These are phyloP conservation scores for Cochlearius cochlearius DNA, from an alignment of 2,113 vertebrate genomes.

Conservation along the genomic window DNA sequence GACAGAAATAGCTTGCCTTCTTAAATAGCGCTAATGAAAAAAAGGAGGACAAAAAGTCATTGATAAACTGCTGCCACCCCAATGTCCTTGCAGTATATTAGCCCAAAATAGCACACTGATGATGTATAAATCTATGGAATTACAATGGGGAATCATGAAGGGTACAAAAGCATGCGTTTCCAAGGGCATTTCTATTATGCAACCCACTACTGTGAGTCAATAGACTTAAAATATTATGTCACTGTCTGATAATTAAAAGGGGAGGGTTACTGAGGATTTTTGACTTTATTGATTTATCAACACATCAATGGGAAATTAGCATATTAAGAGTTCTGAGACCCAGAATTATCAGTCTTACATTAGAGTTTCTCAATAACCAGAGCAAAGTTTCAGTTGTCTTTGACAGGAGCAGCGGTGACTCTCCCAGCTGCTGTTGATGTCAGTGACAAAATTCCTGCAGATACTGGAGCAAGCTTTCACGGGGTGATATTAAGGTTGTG, in stretches of 20 bases:
- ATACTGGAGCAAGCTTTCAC: neutral
- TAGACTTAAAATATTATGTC: constrained; percentile 3
- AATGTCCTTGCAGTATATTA: constrained; percentile 53
- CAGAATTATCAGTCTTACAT: neutral
- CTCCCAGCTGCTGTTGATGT: neutral
- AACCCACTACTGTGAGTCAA: constrained; percentile 31
- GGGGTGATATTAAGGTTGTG: neutral
- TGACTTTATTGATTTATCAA: constrained; percentile 18
- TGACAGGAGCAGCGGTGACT: neutral
- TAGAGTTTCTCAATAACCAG: neutral
- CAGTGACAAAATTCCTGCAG: neutral
- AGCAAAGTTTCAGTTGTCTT: neutral
- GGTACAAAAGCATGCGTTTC: neutral
- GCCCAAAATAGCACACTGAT: constrained; percentile 37
- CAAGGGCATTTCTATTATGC: constrained; percentile 48
- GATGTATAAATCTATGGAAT: constrained; percentile 55
- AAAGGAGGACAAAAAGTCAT: constrained; percentile 41
- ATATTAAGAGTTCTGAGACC: neutral
- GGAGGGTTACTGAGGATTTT: neutral
- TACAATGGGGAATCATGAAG: constrained; percentile 41
- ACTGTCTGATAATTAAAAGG: constrained; percentile 39
- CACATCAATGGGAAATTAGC: neutral
- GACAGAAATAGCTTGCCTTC: constrained; percentile 27
- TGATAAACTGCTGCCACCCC: constrained; percentile 32
- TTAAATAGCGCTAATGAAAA: constrained; percentile 53